These are phyloP conservation scores for Branchellion lobata DNA, from an alignment of 2,888 invertebrate species.

Conservation along the genomic window DNA sequence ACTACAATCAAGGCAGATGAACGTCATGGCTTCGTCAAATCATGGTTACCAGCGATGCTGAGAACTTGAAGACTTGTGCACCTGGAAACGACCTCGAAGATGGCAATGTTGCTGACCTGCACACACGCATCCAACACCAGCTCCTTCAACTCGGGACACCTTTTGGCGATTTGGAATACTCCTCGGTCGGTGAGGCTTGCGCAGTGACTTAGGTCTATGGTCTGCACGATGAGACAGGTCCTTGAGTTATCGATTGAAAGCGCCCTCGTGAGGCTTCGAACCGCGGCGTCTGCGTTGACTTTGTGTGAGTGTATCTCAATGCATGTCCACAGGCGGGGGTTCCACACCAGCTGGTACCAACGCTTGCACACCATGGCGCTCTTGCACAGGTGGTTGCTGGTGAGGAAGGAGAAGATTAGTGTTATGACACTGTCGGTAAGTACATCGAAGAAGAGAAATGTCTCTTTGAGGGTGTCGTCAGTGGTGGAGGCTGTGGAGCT, in stretches of 20 bases:
- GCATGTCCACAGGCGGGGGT: constrained; percentile 74
- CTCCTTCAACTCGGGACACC: constrained; percentile 79
- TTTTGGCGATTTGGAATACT: constrained; percentile 73
- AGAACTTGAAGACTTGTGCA: constrained; percentile 80
- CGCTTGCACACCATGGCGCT: constrained; percentile 76
- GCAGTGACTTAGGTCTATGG: constrained; percentile 71
- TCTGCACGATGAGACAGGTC: constrained; percentile 71
- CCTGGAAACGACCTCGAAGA: constrained; percentile 77
- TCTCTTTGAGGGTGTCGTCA: constrained; percentile 19
- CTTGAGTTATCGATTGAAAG: constrained; percentile 71
- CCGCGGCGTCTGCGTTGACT: constrained; percentile 71
- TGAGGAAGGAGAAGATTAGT: constrained; percentile 72
- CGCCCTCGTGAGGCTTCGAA: constrained; percentile 67
- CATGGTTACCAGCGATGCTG: constrained; percentile 72
- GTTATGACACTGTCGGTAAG: constrained; percentile 72
- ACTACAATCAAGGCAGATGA: too few species aligned
- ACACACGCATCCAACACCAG: constrained; percentile 76
- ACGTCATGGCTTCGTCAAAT: too few species aligned
- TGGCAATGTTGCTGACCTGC: constrained; percentile 74
- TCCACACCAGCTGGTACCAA: constrained; percentile 77
- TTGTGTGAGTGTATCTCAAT: constrained; percentile 66
- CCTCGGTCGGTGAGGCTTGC: constrained; percentile 76
- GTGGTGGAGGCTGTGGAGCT: constrained; percentile 49
- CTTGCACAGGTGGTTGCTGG: constrained; percentile 72
- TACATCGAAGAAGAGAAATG: constrained; percentile 55